phyloP scores from a whole-genome alignment of 2,113 vertebrate species.

The Gadus macrocephalus region DNA sequence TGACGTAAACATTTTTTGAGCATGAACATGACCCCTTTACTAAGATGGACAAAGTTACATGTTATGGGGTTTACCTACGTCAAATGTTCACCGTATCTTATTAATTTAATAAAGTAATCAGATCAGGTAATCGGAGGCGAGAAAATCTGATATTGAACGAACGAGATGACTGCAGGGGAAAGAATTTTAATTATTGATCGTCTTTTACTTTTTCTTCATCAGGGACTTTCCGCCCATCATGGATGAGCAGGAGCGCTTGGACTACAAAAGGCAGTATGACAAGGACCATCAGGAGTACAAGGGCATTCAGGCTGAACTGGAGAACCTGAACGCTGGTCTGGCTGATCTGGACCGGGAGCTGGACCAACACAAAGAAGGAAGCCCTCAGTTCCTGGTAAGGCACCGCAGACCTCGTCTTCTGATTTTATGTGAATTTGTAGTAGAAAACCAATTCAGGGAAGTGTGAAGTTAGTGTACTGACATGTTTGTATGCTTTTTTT shows the following conservation, averaged over 20 bases:
- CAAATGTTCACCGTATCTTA: too few relatives aligned
- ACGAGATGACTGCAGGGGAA: too few relatives aligned
- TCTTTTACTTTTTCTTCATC: neutral
- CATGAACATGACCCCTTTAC: too few relatives aligned
- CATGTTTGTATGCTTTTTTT: neutral
- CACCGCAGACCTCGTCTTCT: neutral
- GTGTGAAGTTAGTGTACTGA: neutral
- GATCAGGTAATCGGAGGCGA: too few relatives aligned
- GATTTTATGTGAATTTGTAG: neutral
- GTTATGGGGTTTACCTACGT: too few relatives aligned
- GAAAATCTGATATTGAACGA: too few relatives aligned
- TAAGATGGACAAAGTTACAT: too few relatives aligned
- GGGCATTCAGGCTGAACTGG: conserved; percentile 73
- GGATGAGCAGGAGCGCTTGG: conserved; percentile 69
- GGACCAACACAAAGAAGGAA: conserved; percentile 65
- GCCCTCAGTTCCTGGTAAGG: conserved; percentile 74
- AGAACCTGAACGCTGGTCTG: conserved; percentile 73
- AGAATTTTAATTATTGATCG: too few relatives aligned
- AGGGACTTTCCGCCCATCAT: conserved; percentile 73
- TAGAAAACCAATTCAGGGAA: too few relatives aligned
- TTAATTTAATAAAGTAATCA: too few relatives aligned
- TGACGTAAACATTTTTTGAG: too few relatives aligned
- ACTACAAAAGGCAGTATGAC: conserved; percentile 80
- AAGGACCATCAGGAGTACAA: conserved; percentile 76
- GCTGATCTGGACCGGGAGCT: conserved; percentile 70